Evolutionary conservation across 2,113 vertebrate genomes (phyloP).

Genomic region (Sinocyclocheilus grahami): DNA sequence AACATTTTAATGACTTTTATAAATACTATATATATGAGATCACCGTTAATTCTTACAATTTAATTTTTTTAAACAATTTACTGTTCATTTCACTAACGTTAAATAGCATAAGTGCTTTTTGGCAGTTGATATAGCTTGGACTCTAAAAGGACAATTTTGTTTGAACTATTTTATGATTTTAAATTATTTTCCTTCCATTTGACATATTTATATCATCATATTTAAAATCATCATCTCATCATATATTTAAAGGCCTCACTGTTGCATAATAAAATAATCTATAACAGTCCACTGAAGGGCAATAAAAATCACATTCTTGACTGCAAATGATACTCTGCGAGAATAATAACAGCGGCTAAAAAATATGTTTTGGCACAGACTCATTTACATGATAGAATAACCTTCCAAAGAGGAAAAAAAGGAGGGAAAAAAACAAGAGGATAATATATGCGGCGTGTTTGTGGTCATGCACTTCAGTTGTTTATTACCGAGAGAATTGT

Average conservation of each 20-base stretch:
- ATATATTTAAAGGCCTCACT: not conserved
- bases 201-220: not conserved
- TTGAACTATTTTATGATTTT: not conserved
- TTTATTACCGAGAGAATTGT: conserved; percentile 80
- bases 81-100: not conserved
- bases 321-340: conserved; percentile 65
- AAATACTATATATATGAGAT: not conserved
- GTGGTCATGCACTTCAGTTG: conserved; percentile 82
- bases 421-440: conserved; percentile 59
- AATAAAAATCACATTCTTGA: conserved; percentile 41
- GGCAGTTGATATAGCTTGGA: not conserved
- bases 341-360: conserved; percentile 65
- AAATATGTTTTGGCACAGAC: conserved; percentile 65
- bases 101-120: not conserved
- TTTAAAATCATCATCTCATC: not conserved
- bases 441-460: conserved; percentile 83
- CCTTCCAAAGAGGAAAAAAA: conserved; percentile 62
- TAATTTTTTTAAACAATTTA: not conserved
- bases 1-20: not conserved
- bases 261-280: conserved; percentile 10
- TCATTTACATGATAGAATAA: conserved; percentile 82
- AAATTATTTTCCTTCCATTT: not conserved
- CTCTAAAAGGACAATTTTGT: not conserved
- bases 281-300: conserved; percentile 11
- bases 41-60: not conserved